These are phyloP conservation scores for Natrix natrix DNA, from an alignment of 2,797 vertebrate genomes.

Conservation along the genomic window DNA sequence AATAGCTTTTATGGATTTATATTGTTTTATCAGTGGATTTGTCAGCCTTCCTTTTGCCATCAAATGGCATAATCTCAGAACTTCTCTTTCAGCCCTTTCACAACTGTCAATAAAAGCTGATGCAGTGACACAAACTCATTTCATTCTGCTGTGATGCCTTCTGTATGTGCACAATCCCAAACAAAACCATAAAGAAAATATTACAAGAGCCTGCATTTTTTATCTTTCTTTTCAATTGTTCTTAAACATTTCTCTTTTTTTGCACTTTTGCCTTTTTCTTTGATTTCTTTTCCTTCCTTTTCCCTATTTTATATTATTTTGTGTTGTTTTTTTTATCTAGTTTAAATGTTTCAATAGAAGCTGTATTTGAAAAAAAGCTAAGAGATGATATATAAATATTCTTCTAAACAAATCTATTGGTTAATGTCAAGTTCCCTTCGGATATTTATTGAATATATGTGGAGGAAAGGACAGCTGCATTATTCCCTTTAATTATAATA, in stretches of 20 bases:
- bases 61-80: constrained; percentile 28
- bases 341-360: background rate
- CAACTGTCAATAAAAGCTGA: constrained; percentile 13
- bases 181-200: background rate
- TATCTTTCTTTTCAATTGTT: background rate
- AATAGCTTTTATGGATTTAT: constrained; percentile 29
- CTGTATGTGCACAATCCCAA: background rate
- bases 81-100: background rate
- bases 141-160: background rate
- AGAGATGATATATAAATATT: background rate
- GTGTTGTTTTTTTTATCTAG: background rate
- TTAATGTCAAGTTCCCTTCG: background rate
- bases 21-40: constrained; percentile 32
- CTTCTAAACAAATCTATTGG: background rate
- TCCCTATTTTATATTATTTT: background rate
- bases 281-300: background rate
- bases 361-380: background rate
- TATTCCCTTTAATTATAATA: background rate
- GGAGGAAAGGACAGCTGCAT: background rate
- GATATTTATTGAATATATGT: background rate
- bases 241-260: background rate
- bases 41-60: constrained; percentile 20
- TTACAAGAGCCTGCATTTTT: background rate
- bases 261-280: background rate
- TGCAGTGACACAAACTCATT: constrained; percentile 22